phyloP scores from a whole-genome alignment of 1,140 invertebrate genomes.

The Lucilia sericata region DNA sequence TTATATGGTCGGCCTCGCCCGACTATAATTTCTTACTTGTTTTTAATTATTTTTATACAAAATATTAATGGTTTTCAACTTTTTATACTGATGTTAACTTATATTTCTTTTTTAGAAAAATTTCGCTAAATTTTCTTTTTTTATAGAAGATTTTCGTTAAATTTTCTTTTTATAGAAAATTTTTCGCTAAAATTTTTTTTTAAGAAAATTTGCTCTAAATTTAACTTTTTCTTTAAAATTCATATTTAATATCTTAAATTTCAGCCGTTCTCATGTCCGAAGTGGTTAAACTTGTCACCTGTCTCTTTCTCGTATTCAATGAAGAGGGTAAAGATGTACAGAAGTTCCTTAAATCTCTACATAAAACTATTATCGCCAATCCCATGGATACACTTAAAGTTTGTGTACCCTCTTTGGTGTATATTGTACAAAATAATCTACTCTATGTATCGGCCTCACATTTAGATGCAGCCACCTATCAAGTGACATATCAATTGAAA shows the following conservation, averaged over 20 bases:
- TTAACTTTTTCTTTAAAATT: too few relatives aligned
- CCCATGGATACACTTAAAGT: conserved; percentile 92
- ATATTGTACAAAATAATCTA: conserved; percentile 97
- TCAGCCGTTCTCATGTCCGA: conserved; percentile 95
- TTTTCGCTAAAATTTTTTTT: too few relatives aligned
- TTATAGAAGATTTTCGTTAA: too few relatives aligned
- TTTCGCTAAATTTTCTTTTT: too few relatives aligned
- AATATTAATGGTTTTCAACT: too few relatives aligned
- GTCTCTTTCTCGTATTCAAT: conserved; percentile 81
- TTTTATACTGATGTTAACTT: too few relatives aligned
- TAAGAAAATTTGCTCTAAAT: too few relatives aligned
- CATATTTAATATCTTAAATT: conserved; percentile 35
- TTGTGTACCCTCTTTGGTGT: conserved; percentile 94
- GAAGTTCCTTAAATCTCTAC: conserved; percentile 73
- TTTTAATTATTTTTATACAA: too few relatives aligned
- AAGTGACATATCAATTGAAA: conserved; percentile 99
- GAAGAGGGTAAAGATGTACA: conserved; percentile 77
- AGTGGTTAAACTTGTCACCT: conserved; percentile 90
- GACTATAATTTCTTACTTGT: too few relatives aligned
- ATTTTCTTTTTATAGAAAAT: too few relatives aligned
- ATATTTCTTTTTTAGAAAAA: too few relatives aligned
- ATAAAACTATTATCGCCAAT: conserved; percentile 83
- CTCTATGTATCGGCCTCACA: conserved; percentile 97
- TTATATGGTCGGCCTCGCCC: too few relatives aligned
- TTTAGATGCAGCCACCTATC: conserved; percentile 98